These are phyloP conservation scores for Cinclus cinclus DNA, from an alignment of 2,113 vertebrate species.

Conservation along the genomic window DNA sequence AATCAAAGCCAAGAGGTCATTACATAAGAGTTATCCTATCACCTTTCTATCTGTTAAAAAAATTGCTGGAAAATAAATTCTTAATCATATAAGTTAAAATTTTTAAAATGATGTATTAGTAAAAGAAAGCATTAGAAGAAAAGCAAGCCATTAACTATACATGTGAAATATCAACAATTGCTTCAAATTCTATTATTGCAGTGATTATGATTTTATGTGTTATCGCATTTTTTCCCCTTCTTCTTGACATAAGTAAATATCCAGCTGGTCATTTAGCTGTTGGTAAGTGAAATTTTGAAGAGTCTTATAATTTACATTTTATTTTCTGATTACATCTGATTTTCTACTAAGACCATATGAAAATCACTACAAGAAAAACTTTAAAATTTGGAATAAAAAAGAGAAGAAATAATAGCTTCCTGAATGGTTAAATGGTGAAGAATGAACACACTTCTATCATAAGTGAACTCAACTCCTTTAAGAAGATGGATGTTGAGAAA, in stretches of 20 bases:
- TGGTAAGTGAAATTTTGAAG: background rate
- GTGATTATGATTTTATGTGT: background rate
- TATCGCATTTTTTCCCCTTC: fast-evolving
- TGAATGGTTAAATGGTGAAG: background rate
- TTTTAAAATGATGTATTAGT: background rate
- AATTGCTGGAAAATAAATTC: background rate
- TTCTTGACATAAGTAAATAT: background rate
- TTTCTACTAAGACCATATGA: background rate
- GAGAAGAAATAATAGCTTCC: background rate
- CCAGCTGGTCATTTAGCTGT: background rate
- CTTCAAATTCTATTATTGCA: background rate
- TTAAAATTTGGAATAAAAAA: background rate
- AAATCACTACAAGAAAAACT: background rate
- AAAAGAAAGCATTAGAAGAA: background rate
- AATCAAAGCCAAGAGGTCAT: background rate
- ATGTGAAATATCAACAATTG: background rate
- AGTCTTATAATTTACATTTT: background rate
- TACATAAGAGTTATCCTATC: background rate
- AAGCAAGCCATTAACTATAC: background rate
- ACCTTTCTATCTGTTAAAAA: background rate
- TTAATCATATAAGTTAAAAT: background rate
- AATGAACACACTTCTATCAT: background rate
- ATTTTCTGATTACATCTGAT: background rate
- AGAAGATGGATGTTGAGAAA: background rate
- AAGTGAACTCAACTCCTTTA: background rate